Conservation (phyloP, 1,140 invertebrate genomes). For the Caenorhabditis briggsae region DNA sequence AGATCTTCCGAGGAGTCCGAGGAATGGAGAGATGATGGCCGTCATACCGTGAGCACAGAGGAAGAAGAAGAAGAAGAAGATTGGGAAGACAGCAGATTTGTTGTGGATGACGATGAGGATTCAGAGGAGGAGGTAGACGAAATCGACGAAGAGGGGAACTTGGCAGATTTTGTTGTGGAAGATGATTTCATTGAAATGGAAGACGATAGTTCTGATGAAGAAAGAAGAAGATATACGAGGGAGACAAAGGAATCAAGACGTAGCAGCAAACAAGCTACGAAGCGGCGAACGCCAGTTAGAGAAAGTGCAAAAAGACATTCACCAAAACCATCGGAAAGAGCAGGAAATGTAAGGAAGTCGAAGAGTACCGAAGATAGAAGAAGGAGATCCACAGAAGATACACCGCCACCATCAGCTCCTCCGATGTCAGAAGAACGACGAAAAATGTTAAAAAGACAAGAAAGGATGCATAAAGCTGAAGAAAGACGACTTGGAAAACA, state of each 20-base stretch:
- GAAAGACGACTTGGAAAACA: neutral
- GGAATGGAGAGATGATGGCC: too few species aligned
- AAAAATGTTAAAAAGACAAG: neutral
- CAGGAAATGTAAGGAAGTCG: neutral
- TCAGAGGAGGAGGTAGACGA: neutral
- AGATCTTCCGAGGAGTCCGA: too few species aligned
- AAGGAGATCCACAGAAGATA: neutral
- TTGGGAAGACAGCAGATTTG: neutral
- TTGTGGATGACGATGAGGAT: neutral
- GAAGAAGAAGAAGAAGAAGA: conserved; percentile 2
- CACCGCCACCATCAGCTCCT: neutral
- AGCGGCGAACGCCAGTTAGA: neutral
- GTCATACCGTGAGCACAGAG: too few species aligned
- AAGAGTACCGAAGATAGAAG: neutral
- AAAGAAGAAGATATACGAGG: neutral
- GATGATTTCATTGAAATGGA: neutral
- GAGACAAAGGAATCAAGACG: neutral
- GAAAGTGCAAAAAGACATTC: neutral
- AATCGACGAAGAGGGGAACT: neutral
- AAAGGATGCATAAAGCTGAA: neutral
- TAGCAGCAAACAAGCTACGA: neutral
- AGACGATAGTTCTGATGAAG: neutral
- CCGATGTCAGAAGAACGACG: neutral
- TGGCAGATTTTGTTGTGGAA: neutral
- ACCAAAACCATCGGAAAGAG: neutral